Percentiles rank a stretch among this genome's conserved stretches.
Conservation (phyloP, 2,888 invertebrate genomes). For the Hydrotaea diabolus region DNA sequence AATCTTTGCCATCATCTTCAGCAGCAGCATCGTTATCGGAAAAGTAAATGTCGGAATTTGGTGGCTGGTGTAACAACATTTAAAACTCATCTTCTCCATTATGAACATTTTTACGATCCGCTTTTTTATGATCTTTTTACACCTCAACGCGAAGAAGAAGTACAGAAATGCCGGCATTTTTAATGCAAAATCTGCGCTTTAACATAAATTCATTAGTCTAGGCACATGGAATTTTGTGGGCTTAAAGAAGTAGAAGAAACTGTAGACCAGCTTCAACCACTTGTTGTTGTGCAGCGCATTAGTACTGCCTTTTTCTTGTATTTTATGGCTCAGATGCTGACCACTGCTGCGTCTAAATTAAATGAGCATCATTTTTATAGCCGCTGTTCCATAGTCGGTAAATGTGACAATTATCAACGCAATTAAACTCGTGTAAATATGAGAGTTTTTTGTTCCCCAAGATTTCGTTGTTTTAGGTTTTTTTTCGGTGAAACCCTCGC, state of each 20-base stretch:
- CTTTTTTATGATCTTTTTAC: conserved; percentile 62
- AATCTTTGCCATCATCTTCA: neutral
- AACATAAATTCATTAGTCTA: conserved; percentile 13
- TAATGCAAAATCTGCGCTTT: neutral
- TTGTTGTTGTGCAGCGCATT: neutral
- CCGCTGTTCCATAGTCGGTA: conserved; percentile 60
- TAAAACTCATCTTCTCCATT: conserved; percentile 19
- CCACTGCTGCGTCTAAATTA: neutral
- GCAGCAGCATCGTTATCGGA: too few relatives aligned
- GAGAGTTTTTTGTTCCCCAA: conserved; percentile 66
- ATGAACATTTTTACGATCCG: conserved; percentile 56
- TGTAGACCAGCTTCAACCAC: neutral
- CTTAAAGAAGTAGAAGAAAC: neutral
- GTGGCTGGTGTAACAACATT: conserved; percentile 34
- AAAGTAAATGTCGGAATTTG: too few relatives aligned
- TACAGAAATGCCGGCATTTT: neutral
- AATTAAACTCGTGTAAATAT: conserved; percentile 64
- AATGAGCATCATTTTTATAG: neutral
- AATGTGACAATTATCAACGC: conserved; percentile 71
- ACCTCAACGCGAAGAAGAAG: conserved; percentile 31
- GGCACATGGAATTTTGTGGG: neutral
- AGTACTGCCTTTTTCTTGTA: too few relatives aligned
- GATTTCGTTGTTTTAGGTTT: conserved; percentile 50
- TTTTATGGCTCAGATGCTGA: neutral
- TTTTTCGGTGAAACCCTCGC: conserved; percentile 15